A percentile compares a stretch with the other conserved stretches of the same genome.
Conservation (phyloP, 2,113 vertebrate genomes). For the Oenanthe oenanthe region DNA sequence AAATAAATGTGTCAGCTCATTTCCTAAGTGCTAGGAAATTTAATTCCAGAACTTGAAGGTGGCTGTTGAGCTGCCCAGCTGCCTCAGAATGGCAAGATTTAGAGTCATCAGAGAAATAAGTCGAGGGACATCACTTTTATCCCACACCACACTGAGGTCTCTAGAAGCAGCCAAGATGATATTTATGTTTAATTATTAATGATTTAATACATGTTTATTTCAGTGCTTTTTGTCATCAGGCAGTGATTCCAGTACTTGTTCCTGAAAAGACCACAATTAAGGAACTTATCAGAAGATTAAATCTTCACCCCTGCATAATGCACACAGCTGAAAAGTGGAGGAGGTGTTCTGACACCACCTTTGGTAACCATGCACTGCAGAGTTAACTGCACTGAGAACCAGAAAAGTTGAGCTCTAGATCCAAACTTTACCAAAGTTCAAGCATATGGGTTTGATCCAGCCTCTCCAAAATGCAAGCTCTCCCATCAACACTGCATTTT, state of each 20-base stretch:
- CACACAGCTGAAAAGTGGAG: background rate
- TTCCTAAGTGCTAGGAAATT: slow-evolving; percentile 54
- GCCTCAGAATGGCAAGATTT: background rate
- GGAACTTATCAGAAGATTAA: background rate
- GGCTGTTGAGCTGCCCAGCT: slow-evolving; percentile 7
- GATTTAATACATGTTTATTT: slow-evolving; percentile 32
- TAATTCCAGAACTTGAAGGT: slow-evolving; percentile 17
- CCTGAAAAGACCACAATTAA: background rate
- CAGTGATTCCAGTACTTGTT: background rate
- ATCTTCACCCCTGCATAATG: background rate
- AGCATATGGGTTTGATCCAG: background rate
- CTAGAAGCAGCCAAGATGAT: background rate
- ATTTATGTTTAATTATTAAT: slow-evolving; percentile 36
- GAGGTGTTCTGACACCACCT: background rate
- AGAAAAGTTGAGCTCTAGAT: background rate
- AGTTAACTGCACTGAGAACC: background rate
- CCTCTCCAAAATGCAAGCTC: background rate
- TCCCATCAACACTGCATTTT: background rate
- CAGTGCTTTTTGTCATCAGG: slow-evolving; percentile 6
- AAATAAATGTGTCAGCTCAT: slow-evolving; percentile 61
- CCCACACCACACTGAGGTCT: background rate
- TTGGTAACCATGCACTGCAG: background rate
- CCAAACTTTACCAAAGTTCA: background rate
- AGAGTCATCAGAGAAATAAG: slow-evolving; percentile 19
- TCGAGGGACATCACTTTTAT: background rate